Conservation (phyloP, 2,797 vertebrate genomes). For the Telmatherina bonti region DNA sequence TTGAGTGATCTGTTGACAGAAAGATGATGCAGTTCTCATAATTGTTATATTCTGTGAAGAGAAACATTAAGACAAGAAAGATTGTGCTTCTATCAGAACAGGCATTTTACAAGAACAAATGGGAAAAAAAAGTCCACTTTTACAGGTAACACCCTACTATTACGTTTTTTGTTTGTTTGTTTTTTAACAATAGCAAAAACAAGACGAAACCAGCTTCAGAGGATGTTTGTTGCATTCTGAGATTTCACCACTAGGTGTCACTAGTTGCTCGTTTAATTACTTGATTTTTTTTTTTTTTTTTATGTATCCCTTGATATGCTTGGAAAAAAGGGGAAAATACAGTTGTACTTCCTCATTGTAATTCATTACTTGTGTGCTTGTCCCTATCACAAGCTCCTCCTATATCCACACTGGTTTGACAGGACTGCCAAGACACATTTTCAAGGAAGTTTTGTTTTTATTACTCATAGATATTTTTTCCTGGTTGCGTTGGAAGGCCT, state of each 20-base stretch:
- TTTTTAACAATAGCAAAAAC: neutral
- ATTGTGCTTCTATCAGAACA: neutral
- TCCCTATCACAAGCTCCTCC: neutral
- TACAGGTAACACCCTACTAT: neutral
- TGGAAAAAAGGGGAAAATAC: neutral
- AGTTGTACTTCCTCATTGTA: neutral
- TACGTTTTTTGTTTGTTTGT: neutral
- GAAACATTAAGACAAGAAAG: neutral
- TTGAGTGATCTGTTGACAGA: neutral
- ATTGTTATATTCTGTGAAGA: neutral
- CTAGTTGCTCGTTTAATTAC: too few species aligned
- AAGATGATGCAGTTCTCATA: neutral
- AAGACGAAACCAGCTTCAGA: neutral
- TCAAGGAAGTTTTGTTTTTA: slow-evolving; percentile 13
- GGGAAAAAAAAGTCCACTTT: neutral
- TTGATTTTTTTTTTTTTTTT: too few species aligned
- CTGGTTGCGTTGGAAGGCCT: slow-evolving; percentile 18
- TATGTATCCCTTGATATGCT: neutral
- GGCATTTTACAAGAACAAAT: neutral
- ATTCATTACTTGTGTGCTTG: neutral
- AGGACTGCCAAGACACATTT: slow-evolving; percentile 10
- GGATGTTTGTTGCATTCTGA: neutral
- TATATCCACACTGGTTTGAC: neutral
- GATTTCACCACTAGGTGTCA: neutral
- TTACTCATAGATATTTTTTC: slow-evolving; percentile 38